phyloP scores from a whole-genome alignment of 1,140 invertebrate species.

The Tetramorium simillimum region DNA sequence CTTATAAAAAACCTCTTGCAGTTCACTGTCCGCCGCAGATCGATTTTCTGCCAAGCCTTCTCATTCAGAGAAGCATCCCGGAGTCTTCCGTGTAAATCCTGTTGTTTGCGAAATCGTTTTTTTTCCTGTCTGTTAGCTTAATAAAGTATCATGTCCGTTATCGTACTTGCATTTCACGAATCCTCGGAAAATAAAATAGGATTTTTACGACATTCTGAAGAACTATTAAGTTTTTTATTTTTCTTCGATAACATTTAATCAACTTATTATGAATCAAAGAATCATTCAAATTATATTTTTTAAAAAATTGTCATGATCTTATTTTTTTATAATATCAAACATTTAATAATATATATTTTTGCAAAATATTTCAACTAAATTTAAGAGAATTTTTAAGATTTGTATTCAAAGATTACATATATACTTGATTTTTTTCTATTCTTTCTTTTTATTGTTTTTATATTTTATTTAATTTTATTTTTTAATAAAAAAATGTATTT shows the following conservation, averaged over 20 bases:
- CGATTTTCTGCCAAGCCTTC: constrained; percentile 38
- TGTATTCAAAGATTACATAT: background rate
- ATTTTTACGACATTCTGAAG: background rate
- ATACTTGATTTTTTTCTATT: no score
- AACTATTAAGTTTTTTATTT: background rate
- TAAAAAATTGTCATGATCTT: background rate
- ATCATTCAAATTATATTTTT: background rate
- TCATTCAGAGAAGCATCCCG: background rate
- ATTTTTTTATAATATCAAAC: background rate
- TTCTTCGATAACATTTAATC: background rate
- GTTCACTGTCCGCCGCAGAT: constrained; percentile 31
- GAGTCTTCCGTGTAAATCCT: background rate
- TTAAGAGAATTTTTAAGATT: background rate
- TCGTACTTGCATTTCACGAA: background rate
- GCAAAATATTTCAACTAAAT: background rate
- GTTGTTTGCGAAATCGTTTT: constrained; percentile 40
- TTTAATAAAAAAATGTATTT: background rate
- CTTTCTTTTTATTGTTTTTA: background rate
- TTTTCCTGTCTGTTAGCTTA: background rate
- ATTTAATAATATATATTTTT: background rate
- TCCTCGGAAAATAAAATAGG: background rate
- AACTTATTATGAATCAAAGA: background rate
- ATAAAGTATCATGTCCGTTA: background rate
- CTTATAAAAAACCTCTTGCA: constrained; percentile 47
- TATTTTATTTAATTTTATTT: background rate